Conservation (phyloP, 2,888 invertebrate species). For the Drosophila meridionalis region DNA sequence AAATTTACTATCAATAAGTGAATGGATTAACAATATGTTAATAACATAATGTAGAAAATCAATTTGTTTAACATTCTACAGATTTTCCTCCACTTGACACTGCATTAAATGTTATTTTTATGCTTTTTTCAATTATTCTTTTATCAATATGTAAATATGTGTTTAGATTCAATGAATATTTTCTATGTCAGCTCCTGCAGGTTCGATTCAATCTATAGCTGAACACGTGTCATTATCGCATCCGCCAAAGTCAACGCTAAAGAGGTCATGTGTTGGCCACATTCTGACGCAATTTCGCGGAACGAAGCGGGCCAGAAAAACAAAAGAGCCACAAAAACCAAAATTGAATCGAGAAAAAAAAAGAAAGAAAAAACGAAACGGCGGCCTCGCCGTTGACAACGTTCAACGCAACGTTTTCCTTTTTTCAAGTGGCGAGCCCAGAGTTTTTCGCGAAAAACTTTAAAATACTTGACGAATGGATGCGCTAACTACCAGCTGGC, state of each 20-base stretch:
- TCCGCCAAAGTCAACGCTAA: conserved; percentile 35
- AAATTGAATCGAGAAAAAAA: conserved; percentile 18
- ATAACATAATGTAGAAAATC: not conserved
- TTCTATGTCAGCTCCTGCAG: conserved; percentile 34
- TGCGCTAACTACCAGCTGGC: conserved; percentile 63
- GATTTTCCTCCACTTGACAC: not conserved
- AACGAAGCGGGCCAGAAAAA: conserved; percentile 36
- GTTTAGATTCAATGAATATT: conserved; percentile 19
- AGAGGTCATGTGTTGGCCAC: conserved; percentile 74
- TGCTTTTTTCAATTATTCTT: too few relatives aligned
- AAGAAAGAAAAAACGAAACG: not conserved
- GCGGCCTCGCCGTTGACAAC: conserved; percentile 55
- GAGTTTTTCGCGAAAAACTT: conserved; percentile 76
- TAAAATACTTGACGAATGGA: conserved; percentile 71
- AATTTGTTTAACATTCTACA: not conserved
- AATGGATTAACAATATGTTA: not conserved
- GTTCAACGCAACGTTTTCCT: conserved; percentile 31
- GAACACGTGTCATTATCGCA: conserved; percentile 52
- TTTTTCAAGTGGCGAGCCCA: conserved; percentile 68
- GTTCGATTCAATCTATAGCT: conserved; percentile 43
- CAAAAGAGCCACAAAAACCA: conserved; percentile 23
- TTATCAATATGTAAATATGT: not conserved
- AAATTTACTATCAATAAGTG: not conserved
- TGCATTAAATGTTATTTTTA: not conserved
- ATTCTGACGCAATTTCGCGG: conserved; percentile 57